Conservation (phyloP, 2,113 vertebrate species). For the Limnothrissa miodon region DNA sequence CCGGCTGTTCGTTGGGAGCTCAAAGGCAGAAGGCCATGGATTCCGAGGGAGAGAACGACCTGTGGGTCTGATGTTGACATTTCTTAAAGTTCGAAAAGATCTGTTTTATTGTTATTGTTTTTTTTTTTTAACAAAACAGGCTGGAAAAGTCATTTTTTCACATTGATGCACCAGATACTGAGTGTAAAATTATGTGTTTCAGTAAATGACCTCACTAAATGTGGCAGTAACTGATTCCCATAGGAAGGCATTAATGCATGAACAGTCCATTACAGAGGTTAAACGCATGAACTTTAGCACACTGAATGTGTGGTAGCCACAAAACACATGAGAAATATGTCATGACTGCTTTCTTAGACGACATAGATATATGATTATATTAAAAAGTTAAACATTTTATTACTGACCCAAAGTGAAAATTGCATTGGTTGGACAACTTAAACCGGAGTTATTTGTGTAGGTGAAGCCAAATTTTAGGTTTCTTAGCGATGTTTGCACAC, state of each 20-base stretch:
- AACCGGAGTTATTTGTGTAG: background rate
- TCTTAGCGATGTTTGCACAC: background rate
- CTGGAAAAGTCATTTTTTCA: background rate
- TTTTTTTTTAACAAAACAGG: background rate
- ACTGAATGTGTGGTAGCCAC: background rate
- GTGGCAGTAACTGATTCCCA: background rate
- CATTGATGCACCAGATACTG: background rate
- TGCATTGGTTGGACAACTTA: too few relatives aligned
- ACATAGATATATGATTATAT: too few relatives aligned
- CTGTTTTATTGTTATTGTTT: too few relatives aligned
- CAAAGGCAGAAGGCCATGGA: conserved; percentile 43
- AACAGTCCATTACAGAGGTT: background rate
- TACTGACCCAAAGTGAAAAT: too few relatives aligned
- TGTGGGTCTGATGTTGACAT: conserved; percentile 49
- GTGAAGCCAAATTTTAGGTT: background rate
- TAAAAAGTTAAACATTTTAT: too few relatives aligned
- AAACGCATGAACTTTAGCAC: background rate
- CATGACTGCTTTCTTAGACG: background rate
- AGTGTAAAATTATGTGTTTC: background rate
- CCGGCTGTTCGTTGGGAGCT: conserved; percentile 34
- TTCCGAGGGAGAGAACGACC: conserved; percentile 38
- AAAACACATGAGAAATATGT: background rate
- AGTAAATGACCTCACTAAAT: background rate
- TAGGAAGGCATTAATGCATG: background rate
- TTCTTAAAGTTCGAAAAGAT: conserved; percentile 40